Evolutionary conservation across 2,113 vertebrate genomes (phyloP), one percentile per base, ranked within the genome.

Genomic region (Ophiodon elongatus): DNA sequence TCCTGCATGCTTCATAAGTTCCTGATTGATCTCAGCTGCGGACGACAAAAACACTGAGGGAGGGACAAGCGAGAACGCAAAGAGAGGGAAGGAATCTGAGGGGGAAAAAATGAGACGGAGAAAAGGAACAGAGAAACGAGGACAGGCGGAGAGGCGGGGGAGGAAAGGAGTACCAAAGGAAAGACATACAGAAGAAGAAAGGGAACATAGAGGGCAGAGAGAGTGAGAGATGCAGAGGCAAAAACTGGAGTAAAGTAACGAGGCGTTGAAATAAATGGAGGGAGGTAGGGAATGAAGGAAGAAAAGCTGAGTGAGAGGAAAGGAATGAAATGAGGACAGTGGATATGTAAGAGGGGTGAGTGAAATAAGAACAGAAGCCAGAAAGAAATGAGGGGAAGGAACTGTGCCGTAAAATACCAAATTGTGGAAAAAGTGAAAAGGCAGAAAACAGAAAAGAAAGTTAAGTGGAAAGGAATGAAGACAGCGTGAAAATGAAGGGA

Each of bases 11-110:
- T 81, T 79, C 76, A 69, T 73, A 74, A 81, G 31, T 35, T 67
- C 25, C 64, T 76, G 83, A 89, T 86, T 82, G 79, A 88, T 76
- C 83, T 75, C 31, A 33, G 68, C 21, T 2, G 1, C 25, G 6
- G 33, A 71, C 25, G 21, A 29, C 14, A 21, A 14, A 43, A 62
- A 54, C 43, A 57, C 10, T 4, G 23, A 33, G 23, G 52, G 54
- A 50, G 54, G 29, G 54, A 37, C 29, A 3, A 78, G 76, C 59
- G 52, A 2, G 35, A 45, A 15, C 6, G 11, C 25, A 19, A 41
- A 27, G 41, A 29, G 41, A 27, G 39, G 4, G 41, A 8, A 25
- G 29, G 64, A 25, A 41, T 52, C 43, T 2, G 60, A 52, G 21
- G 11, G 6, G 4, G 13, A 45, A 14, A 47, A 11, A 35, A 39